These are phyloP conservation scores for Scopus umbretta DNA, from an alignment of 2,113 vertebrate genomes.

Conservation along the genomic window DNA sequence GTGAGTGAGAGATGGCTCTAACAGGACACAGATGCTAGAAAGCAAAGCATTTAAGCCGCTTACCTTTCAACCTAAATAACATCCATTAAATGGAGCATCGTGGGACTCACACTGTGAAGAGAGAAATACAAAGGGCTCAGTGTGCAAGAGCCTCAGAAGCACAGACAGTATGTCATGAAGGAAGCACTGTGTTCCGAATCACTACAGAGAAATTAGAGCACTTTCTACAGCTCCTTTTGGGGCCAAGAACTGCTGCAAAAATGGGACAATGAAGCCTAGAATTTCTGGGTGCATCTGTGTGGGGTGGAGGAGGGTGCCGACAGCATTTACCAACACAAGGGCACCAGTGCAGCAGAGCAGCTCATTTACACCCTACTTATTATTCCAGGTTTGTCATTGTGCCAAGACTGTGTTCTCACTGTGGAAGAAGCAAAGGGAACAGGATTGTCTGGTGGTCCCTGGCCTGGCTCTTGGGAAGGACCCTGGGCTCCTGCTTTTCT, in stretches of 20 bases:
- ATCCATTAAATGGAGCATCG: not conserved
- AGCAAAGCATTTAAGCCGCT: conserved; percentile 41
- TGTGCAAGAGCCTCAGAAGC: not conserved
- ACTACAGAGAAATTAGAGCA: not conserved
- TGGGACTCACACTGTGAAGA: not conserved
- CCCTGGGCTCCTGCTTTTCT: not conserved
- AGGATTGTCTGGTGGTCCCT: not conserved
- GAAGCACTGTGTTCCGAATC: not conserved
- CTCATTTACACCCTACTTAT: not conserved
- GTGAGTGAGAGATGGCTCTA: not conserved
- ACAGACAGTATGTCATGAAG: not conserved
- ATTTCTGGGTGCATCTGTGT: not conserved
- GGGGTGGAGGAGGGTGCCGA: not conserved
- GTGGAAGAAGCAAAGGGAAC: not conserved
- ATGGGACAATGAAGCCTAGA: not conserved
- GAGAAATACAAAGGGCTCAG: not conserved
- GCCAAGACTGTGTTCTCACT: not conserved
- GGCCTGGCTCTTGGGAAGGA: not conserved
- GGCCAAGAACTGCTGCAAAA: not conserved
- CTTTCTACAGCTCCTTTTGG: not conserved
- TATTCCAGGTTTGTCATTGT: not conserved
- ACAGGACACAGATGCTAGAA: conserved; percentile 4
- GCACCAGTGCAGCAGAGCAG: not conserved
- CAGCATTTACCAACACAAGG: not conserved
- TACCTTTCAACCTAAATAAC: conserved; percentile 23